These are phyloP conservation scores for Drosophila niveifrons DNA, from an alignment of 2,888 invertebrate species.

Conservation along the genomic window DNA sequence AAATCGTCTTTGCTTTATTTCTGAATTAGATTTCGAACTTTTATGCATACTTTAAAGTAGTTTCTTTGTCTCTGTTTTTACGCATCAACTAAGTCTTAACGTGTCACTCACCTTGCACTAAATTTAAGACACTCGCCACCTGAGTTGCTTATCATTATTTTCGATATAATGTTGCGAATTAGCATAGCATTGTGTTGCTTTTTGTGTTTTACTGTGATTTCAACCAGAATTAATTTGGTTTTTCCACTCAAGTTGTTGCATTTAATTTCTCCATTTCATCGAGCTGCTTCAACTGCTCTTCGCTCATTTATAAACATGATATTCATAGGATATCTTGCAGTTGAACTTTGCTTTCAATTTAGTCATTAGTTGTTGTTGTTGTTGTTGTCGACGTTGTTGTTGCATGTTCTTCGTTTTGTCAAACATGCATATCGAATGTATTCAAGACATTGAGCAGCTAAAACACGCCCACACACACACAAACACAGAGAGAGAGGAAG, in stretches of 20 bases:
- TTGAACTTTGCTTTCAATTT: slow-evolving; percentile 25
- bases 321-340: slow-evolving; percentile 18
- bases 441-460: slow-evolving; percentile 6
- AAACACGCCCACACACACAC: slow-evolving; percentile 21
- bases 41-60: too few species aligned
- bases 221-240: background rate
- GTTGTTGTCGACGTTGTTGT: slow-evolving; percentile 16
- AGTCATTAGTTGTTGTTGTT: slow-evolving; percentile 46
- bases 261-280: background rate
- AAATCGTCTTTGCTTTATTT: too few species aligned
- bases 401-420: slow-evolving; percentile 42
- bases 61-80: too few species aligned
- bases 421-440: slow-evolving; percentile 61
- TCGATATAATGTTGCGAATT: background rate
- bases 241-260: background rate
- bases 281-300: background rate
- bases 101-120: too few species aligned
- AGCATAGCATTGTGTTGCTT: background rate
- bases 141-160: too few species aligned
- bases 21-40: too few species aligned
- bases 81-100: too few species aligned
- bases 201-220: background rate
- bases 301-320: background rate
- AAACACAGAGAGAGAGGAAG: background rate
- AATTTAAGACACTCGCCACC: too few species aligned